A percentile compares a stretch with the other conserved stretches of the same genome.
phyloP scores from a whole-genome alignment of 2,797 vertebrate species.

The Dendrocincla fuliginosa region DNA sequence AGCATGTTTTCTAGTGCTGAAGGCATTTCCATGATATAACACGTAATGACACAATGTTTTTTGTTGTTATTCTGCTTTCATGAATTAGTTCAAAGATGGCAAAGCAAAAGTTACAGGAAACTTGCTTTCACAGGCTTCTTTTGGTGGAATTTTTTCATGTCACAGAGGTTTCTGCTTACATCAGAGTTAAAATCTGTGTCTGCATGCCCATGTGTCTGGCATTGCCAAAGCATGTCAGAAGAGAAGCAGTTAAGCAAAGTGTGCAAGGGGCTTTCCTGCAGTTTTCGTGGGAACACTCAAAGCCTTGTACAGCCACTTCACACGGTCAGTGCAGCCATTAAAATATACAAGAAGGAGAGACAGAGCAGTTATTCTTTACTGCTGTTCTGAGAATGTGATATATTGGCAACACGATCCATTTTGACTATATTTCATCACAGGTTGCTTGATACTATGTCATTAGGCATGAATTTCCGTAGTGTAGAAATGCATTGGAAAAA shows the following conservation, averaged over 20 bases:
- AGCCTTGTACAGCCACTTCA: neutral
- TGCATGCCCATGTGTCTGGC: accelerated
- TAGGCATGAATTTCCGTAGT: neutral
- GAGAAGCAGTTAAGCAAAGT: neutral
- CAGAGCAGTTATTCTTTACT: neutral
- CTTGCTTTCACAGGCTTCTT: neutral
- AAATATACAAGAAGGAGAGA: neutral
- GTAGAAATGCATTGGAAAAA: neutral
- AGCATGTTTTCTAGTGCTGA: neutral
- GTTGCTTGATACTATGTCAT: neutral
- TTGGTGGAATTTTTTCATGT: neutral
- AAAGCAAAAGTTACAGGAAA: neutral
- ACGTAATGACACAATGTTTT: neutral
- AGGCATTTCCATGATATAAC: neutral
- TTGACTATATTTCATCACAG: neutral
- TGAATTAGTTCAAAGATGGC: neutral
- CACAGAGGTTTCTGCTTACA: neutral
- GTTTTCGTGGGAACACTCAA: neutral
- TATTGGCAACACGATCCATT: neutral
- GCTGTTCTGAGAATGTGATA: neutral
- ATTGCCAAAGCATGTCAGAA: accelerated
- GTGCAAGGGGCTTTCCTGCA: neutral
- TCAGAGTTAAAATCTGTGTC: neutral
- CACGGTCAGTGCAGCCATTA: neutral
- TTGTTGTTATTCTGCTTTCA: neutral